phyloP scores from a whole-genome alignment of 1,140 invertebrate genomes.

The Octopus bimaculoides region DNA sequence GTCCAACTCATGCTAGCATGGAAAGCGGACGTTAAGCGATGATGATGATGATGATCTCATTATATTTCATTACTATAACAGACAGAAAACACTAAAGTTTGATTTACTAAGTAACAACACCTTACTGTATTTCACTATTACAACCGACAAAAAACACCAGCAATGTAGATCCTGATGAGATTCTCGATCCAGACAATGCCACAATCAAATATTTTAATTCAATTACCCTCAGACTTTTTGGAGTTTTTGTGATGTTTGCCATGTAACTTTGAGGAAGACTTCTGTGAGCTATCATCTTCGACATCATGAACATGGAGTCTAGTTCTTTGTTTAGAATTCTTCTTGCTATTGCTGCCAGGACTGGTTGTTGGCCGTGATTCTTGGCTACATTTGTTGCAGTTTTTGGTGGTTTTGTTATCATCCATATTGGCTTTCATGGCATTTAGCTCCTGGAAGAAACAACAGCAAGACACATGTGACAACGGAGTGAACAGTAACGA shows the following conservation, averaged over 20 bases:
- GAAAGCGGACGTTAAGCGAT: no score
- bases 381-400: not conserved
- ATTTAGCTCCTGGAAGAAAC: not conserved
- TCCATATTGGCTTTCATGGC: not conserved
- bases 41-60: no score
- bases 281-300: not conserved
- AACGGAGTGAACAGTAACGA: no score
- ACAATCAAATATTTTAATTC: not conserved
- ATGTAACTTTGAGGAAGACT: not conserved
- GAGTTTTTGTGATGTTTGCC: constrained; percentile 2
- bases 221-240: not conserved
- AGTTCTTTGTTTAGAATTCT: not conserved
- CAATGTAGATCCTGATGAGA: no score
- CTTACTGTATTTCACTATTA: no score
- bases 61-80: no score
- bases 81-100: no score
- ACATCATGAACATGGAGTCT: constrained; percentile 1
- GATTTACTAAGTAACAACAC: no score
- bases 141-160: no score
- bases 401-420: not conserved
- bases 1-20: no score
- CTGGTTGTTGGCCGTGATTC: not conserved
- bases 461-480: not conserved
- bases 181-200: no score
- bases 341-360: not conserved